Conservation (phyloP, 2,797 vertebrate species). For the Rhabdomys pumilio region DNA sequence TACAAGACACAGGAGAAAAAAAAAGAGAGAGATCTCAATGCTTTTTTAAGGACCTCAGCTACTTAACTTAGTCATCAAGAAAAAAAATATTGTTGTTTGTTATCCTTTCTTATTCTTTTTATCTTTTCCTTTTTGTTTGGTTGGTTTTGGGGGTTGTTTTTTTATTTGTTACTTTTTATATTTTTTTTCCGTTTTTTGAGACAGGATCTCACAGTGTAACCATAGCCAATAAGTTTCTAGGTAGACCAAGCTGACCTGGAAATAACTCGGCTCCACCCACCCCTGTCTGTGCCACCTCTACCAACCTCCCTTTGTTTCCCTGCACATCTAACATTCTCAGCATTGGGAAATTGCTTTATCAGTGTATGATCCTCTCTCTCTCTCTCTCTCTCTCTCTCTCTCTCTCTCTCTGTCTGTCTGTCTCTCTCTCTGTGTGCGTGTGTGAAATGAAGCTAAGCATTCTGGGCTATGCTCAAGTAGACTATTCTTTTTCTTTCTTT, state of each 20-base stretch:
- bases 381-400: too few species aligned
- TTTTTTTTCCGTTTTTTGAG: neutral
- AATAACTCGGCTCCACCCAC: too few species aligned
- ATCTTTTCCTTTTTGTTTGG: too few species aligned
- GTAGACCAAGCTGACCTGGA: neutral
- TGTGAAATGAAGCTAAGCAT: neutral
- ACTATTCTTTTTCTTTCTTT: neutral
- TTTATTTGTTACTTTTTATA: neutral
- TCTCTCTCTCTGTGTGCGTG: neutral
- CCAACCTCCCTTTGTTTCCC: neutral
- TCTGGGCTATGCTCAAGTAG: neutral
- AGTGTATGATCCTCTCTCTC: neutral
- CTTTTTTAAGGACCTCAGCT: neutral
- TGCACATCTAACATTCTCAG: conserved; percentile 19
- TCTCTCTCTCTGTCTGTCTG: too few species aligned
- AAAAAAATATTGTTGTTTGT: conserved; percentile 21
- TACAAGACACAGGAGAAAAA: neutral
- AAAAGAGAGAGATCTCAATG: neutral
- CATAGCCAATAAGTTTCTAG: neutral
- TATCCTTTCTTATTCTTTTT: neutral
- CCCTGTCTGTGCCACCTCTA: neutral
- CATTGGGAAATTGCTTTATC: conserved; percentile 8
- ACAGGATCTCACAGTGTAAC: neutral
- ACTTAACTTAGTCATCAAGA: conserved; percentile 1
- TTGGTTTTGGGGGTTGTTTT: neutral